Evolutionary conservation across 2,113 vertebrate species (phyloP).

Genomic region (Pelobates fuscus): DNA sequence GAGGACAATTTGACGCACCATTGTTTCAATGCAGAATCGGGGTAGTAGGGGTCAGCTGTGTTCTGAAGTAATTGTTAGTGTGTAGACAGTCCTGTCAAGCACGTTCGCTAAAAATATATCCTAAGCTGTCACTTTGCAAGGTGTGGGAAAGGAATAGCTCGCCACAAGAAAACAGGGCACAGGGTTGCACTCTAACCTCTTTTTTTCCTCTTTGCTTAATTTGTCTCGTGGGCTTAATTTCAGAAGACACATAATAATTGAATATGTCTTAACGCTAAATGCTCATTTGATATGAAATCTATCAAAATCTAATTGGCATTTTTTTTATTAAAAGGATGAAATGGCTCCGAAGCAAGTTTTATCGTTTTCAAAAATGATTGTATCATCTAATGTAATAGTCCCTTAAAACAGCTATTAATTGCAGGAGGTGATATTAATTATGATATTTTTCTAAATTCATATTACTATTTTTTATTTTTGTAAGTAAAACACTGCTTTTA

Average conservation of each 20-base stretch:
- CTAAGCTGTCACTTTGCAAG: slow-evolving; percentile 82
- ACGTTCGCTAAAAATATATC: slow-evolving; percentile 81
- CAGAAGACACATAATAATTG: slow-evolving; percentile 75
- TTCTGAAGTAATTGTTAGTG: slow-evolving; percentile 86
- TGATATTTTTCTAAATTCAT: slow-evolving; percentile 53
- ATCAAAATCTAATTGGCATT: slow-evolving; percentile 76
- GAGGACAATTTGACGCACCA: slow-evolving; percentile 71
- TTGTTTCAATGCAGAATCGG: slow-evolving; percentile 84
- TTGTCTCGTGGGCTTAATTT: slow-evolving; percentile 73
- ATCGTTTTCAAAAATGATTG: slow-evolving; percentile 64
- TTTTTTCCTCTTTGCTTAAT: slow-evolving; percentile 70
- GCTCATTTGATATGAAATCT: slow-evolving; percentile 76
- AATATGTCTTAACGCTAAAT: slow-evolving; percentile 78
- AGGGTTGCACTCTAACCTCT: slow-evolving; percentile 79
- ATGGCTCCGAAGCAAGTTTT: slow-evolving; percentile 54
- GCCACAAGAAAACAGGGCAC: slow-evolving; percentile 73
- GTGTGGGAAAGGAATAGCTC: slow-evolving; percentile 84
- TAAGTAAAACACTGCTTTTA: slow-evolving; percentile 60
- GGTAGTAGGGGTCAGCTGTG: slow-evolving; percentile 77
- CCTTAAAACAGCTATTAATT: slow-evolving; percentile 74
- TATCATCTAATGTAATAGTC: slow-evolving; percentile 69
- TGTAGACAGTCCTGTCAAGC: slow-evolving; percentile 76
- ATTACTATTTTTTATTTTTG: slow-evolving; percentile 50
- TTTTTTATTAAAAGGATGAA: slow-evolving; percentile 50
- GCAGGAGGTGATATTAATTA: slow-evolving; percentile 65